A percentile compares a stretch with the other conserved stretches of the same genome.
These are phyloP conservation scores for Macrotus californicus DNA, from an alignment of 2,113 vertebrate species.

Conservation along the genomic window DNA sequence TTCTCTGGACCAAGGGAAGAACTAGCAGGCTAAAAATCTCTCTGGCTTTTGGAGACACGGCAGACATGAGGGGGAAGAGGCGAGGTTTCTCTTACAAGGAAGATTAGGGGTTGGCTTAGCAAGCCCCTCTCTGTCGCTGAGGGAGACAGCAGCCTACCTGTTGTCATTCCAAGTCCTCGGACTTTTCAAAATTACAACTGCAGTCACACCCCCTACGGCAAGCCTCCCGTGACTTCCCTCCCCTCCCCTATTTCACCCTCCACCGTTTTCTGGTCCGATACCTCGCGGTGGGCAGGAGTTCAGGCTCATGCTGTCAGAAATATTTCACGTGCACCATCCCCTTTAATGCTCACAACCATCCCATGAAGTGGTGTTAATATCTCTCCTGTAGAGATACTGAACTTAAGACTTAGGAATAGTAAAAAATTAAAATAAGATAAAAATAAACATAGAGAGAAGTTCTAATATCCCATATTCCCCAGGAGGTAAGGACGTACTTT, in stretches of 20 bases:
- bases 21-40: neutral
- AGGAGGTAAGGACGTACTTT: fast-evolving
- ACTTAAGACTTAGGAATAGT: neutral
- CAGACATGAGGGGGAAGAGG: fast-evolving
- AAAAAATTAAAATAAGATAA: neutral
- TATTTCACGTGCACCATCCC: neutral
- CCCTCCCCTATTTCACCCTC: fast-evolving
- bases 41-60: neutral
- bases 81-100: too few species aligned
- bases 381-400: neutral
- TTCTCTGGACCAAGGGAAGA: constrained; percentile 26
- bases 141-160: neutral
- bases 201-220: too few species aligned
- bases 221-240: neutral
- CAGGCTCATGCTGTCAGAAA: neutral
- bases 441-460: neutral
- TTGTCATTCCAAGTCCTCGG: neutral
- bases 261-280: too few species aligned
- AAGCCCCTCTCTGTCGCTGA: neutral
- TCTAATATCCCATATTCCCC: neutral
- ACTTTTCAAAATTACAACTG: neutral
- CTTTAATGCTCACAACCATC: neutral
- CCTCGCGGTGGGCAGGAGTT: fast-evolving
- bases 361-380: neutral
- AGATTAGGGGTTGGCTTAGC: neutral